These are phyloP conservation scores for Enoplolaimus lenunculus DNA, from an alignment of 2,888 invertebrate genomes.

Conservation along the genomic window DNA sequence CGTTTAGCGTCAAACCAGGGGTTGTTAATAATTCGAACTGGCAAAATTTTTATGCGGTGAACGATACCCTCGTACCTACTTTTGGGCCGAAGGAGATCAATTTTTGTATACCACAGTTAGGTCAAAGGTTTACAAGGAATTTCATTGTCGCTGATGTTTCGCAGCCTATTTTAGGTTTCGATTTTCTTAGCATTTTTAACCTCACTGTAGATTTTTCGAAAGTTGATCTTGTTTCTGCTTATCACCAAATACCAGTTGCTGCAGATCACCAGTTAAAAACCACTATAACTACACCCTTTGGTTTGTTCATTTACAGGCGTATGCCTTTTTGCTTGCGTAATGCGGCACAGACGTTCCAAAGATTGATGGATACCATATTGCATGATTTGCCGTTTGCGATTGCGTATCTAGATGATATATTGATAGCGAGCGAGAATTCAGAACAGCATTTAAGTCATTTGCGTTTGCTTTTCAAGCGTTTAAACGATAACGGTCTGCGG, in stretches of 20 bases:
- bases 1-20: no score
- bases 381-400: neutral
- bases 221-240: neutral
- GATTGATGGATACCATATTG: constrained; percentile 15
- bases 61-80: no score
- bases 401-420: constrained; percentile 15
- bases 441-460: neutral
- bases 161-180: neutral
- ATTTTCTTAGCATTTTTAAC: neutral
- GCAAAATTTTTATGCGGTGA: no score
- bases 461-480: neutral
- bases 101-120: no score
- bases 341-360: constrained; percentile 25
- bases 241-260: no score
- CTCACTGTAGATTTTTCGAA: neutral
- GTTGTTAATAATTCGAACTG: no score
- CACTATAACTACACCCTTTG: no score
- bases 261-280: no score
- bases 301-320: constrained; percentile 25
- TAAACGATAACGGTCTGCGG: neutral
- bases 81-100: no score
- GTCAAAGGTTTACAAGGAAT: neutral
- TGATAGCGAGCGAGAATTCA: neutral
- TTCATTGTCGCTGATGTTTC: neutral
- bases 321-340: constrained; percentile 25